Conservation (phyloP, 2,888 invertebrate genomes). For the Pristionchus mayeri region DNA sequence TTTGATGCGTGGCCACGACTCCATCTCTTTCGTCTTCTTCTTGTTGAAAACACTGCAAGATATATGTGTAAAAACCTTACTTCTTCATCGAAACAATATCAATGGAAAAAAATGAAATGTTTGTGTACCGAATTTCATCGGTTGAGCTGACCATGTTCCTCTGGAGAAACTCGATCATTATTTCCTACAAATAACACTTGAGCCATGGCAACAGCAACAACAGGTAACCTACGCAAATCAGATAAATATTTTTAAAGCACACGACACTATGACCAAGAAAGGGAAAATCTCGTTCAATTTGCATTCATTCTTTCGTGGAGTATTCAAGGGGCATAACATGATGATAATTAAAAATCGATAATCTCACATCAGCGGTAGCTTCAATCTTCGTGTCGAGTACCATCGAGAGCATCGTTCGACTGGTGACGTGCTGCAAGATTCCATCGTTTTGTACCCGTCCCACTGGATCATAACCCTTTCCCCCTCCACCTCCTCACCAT, state of each 20-base stretch:
- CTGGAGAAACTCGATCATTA: slow-evolving; percentile 53
- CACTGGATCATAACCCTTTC: neutral
- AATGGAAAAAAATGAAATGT: neutral
- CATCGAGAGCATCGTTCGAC: slow-evolving; percentile 36
- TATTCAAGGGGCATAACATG: neutral
- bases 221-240: no score
- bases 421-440: slow-evolving; percentile 40
- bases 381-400: slow-evolving; percentile 44
- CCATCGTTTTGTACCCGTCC: no score
- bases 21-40: slow-evolving; percentile 46
- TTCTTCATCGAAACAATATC: neutral
- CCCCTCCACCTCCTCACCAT: slow-evolving; percentile 55
- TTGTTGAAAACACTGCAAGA: slow-evolving; percentile 31
- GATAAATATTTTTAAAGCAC: neutral
- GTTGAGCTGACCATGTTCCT: neutral
- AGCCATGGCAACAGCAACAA: neutral
- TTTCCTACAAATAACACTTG: slow-evolving; percentile 47
- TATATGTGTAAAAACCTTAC: neutral
- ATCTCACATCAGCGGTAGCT: slow-evolving; percentile 34
- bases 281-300: neutral
- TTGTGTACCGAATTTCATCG: slow-evolving; percentile 3
- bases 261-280: neutral
- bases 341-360: neutral
- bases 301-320: no score
- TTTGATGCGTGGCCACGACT: slow-evolving; percentile 13